A percentile compares a stretch with the other conserved stretches of the same genome.
Evolutionary conservation across 2,113 vertebrate genomes (phyloP).

Genomic region (Barbus barbus): DNA sequence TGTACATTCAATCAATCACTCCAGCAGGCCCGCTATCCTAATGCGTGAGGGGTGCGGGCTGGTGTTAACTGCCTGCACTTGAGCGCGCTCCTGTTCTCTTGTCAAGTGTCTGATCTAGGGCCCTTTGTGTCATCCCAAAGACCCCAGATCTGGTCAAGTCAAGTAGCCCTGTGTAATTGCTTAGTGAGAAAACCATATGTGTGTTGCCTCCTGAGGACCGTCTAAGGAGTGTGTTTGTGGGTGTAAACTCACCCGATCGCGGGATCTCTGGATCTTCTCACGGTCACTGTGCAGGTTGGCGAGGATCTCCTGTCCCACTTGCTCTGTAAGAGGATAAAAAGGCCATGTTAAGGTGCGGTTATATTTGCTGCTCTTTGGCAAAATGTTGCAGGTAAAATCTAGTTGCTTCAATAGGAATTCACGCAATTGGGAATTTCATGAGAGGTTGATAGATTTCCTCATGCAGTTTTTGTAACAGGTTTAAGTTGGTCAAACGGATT

Average conservation of each 20-base stretch:
- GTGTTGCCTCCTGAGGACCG: not conserved
- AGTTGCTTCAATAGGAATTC: not conserved
- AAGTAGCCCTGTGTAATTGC: conserved; percentile 10
- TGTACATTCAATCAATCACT: conserved; percentile 56
- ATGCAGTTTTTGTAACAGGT: no score
- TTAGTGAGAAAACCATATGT: not conserved
- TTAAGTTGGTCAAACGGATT: no score
- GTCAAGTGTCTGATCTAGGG: conserved; percentile 15
- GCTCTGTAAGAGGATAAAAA: conserved; percentile 79
- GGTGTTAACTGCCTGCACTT: conserved; percentile 19
- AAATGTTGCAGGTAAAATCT: not conserved
- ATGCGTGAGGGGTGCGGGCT: conserved; percentile 5
- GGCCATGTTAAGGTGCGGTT: not conserved
- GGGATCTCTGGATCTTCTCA: conserved; percentile 95
- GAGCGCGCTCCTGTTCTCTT: not conserved
- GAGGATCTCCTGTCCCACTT: conserved; percentile 95
- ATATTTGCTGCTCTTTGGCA: not conserved
- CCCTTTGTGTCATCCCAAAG: conserved; percentile 23
- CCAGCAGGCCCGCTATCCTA: conserved; percentile 27
- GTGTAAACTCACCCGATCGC: conserved; percentile 86
- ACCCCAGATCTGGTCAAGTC: conserved; percentile 16
- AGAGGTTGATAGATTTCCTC: no score
- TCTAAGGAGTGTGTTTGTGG: conserved; percentile 31
- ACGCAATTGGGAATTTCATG: no score
- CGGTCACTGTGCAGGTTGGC: conserved; percentile 92